Percentiles rank a stretch among this genome's conserved stretches.
These are phyloP conservation scores for Solenopsis fugax DNA, from an alignment of 1,140 invertebrate genomes.

Conservation along the genomic window DNA sequence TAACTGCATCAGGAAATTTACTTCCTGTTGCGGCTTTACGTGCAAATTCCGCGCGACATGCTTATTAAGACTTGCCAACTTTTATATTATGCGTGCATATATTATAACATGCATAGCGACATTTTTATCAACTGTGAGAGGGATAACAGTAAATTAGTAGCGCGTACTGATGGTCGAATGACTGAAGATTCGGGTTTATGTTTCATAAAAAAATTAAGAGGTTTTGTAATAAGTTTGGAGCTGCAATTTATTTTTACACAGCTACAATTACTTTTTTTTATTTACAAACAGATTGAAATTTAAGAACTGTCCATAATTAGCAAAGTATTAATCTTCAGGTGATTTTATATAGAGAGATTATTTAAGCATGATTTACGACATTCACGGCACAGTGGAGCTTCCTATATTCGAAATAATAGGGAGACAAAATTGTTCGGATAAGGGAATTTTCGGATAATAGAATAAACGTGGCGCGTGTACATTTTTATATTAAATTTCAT, in stretches of 20 bases:
- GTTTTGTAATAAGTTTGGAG: not conserved
- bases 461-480: too few relatives aligned
- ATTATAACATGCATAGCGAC: not conserved
- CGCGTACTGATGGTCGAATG: not conserved
- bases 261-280: not conserved
- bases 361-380: not conserved
- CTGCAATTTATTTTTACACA: not conserved
- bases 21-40: conserved; percentile 8
- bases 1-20: conserved; percentile 17
- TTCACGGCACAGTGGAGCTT: too few relatives aligned
- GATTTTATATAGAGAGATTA: not conserved
- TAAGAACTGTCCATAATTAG: not conserved
- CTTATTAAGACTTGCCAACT: conserved; percentile 32
- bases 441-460: too few relatives aligned
- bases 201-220: not conserved
- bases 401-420: too few relatives aligned
- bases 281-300: not conserved
- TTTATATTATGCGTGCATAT: not conserved
- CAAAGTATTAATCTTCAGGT: not conserved
- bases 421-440: too few relatives aligned
- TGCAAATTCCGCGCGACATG: not conserved
- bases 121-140: conserved; percentile 20
- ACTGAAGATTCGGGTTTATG: not conserved
- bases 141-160: not conserved
- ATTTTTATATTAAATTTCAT: too few relatives aligned